A percentile compares a stretch with the other conserved stretches of the same genome.
phyloP scores from a whole-genome alignment of 2,797 vertebrate species.

The Leucoraja ocellata region DNA sequence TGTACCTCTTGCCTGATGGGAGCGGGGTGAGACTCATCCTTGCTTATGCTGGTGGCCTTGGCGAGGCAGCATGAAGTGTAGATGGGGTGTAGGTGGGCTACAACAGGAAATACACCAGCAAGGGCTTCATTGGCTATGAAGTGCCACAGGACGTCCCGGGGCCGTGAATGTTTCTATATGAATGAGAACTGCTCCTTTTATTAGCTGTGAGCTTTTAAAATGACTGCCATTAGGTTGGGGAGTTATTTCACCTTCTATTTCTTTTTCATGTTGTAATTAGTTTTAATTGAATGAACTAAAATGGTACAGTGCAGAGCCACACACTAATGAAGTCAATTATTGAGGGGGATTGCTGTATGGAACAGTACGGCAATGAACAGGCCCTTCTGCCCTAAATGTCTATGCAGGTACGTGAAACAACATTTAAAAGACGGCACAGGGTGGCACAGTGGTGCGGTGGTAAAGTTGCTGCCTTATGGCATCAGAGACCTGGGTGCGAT shows the following conservation, averaged over 20 bases:
- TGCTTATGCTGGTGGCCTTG: too few species aligned
- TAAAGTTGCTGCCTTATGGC: too few species aligned
- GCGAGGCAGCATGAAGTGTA: too few species aligned
- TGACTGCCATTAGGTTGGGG: background rate
- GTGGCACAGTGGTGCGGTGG: too few species aligned
- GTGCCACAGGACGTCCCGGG: background rate
- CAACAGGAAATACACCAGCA: background rate
- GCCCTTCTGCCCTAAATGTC: too few species aligned
- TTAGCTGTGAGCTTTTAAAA: conserved; percentile 10
- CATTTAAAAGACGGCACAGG: too few species aligned
- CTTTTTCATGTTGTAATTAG: conserved; percentile 14
- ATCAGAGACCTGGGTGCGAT: too few species aligned
- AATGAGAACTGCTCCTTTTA: background rate
- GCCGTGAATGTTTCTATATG: background rate
- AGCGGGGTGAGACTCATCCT: too few species aligned
- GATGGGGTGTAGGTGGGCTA: background rate
- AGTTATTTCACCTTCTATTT: background rate
- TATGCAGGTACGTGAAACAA: too few species aligned
- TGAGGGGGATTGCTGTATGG: too few species aligned
- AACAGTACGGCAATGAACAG: too few species aligned
- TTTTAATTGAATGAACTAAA: background rate
- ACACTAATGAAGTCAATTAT: conserved; percentile 16
- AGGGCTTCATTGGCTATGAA: background rate
- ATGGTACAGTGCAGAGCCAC: background rate
- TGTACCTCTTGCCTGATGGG: too few species aligned